Percentiles rank a stretch among this genome's conserved stretches.
phyloP scores from a whole-genome alignment of 2,113 vertebrate species.

The Etheostoma cragini region DNA sequence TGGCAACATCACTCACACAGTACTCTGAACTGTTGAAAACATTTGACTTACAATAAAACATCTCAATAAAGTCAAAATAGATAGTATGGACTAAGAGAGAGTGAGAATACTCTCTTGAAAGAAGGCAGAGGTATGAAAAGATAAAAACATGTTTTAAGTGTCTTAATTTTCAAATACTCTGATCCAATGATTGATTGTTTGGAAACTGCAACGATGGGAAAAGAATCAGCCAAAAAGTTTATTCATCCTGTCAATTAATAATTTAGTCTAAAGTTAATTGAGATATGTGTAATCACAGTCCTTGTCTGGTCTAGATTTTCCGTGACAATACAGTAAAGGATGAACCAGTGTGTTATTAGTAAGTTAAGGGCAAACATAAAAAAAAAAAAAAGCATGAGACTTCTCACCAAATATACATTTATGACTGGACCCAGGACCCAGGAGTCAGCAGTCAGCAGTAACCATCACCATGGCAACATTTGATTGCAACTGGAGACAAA shows the following conservation, averaged over 20 bases:
- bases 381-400: too few species aligned
- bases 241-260: background rate
- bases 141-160: background rate
- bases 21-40: slow-evolving; percentile 4
- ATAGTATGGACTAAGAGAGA: background rate
- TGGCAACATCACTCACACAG: background rate
- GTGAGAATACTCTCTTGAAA: background rate
- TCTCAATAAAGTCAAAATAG: background rate
- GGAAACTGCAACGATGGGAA: background rate
- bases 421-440: too few species aligned
- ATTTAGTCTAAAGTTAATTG: background rate
- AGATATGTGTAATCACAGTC: background rate
- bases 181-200: background rate
- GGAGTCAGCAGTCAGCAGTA: background rate
- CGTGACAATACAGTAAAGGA: background rate
- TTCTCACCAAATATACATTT: too few species aligned
- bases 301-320: background rate
- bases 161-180: background rate
- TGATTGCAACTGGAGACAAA: background rate
- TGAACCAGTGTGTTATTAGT: too few species aligned
- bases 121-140: background rate
- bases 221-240: background rate
- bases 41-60: slow-evolving; percentile 6
- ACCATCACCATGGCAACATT: background rate
- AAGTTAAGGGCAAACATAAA: too few species aligned